Evolutionary conservation across 2,113 vertebrate species (phyloP), one percentile per base, ranked within the genome.

Genomic region (Salvator merianae): DNA sequence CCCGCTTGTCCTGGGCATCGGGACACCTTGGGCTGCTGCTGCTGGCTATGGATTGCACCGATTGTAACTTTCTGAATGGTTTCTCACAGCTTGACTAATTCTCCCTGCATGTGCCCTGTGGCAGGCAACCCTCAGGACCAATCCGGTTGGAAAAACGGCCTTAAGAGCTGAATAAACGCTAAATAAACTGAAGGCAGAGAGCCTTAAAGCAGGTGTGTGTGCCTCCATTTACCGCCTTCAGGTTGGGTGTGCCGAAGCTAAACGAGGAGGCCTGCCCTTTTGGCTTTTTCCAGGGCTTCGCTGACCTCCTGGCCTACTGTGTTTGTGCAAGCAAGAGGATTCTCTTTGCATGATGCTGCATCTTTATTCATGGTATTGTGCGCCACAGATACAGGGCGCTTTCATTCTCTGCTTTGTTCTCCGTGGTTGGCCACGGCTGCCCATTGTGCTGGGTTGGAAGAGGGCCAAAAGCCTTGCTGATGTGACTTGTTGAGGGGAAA

Each of bases 371-470:
- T 38, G 22, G 93, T 91, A 32, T 92, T 90, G 93, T 22, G 92
- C 69, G 83, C 86, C 82, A 3, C 4, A 77, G 86, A 91, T 92
- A 91, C 91, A 24, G 91, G 91, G 91, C 87, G 85, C 80, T 91
- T 94, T 94, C 92, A 91, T 92, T 91, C 92, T 88, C 88, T 87
- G 91, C 16, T 94, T 95, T 95, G 94, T 95, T 92, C 88, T 78
- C 90, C 1, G 69, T 82, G 90, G 88, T 91, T 91, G 91, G 89
- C 93, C 90, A 89, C 93, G 91, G 89, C 89, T 84, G 77, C 40
- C 79, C 85, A 90, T 95, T 95, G 93, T 96, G 94, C 92, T 93
- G 95, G 91, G 93, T 93, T 92, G 94, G 86, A 90, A 88, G 86
- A 87, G 93, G 85, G 89, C 0, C 1, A 92, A 87, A 88, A 63